Conservation (phyloP, 2,797 vertebrate species). For the Microcaecilia unicolor region DNA sequence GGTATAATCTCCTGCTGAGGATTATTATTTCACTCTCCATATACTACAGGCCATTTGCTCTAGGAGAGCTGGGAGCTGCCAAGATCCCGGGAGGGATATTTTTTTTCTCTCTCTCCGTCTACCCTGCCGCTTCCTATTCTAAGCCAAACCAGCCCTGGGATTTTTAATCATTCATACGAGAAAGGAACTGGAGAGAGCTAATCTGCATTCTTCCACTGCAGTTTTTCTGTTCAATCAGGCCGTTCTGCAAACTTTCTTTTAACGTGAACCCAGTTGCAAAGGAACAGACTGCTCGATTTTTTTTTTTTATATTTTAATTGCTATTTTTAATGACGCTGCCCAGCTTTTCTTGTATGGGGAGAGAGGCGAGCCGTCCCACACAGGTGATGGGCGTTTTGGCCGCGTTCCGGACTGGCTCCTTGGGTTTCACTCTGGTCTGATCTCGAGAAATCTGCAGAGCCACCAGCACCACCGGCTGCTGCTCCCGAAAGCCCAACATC, state of each 20-base stretch:
- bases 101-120: neutral
- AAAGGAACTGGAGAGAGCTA: too few species aligned
- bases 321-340: too few species aligned
- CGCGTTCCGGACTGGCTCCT: conserved; percentile 49
- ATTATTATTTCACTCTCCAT: conserved; percentile 7
- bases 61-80: neutral
- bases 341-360: conserved; percentile 19
- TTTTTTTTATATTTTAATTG: too few species aligned
- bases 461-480: conserved; percentile 59
- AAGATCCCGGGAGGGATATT: neutral
- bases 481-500: too few species aligned
- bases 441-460: conserved; percentile 58
- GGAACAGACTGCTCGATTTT: too few species aligned
- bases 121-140: too few species aligned
- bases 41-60: neutral
- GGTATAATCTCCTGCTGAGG: conserved; percentile 45
- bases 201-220: neutral
- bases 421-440: conserved; percentile 57
- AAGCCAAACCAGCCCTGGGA: too few species aligned
- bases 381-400: conserved; percentile 64
- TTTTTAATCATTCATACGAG: too few species aligned
- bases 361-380: conserved; percentile 38
- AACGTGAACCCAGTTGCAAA: too few species aligned
- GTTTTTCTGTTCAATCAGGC: neutral
- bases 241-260: too few species aligned